phyloP scores from a whole-genome alignment of 2,797 vertebrate genomes.

The Pseudochirops cupreus region DNA sequence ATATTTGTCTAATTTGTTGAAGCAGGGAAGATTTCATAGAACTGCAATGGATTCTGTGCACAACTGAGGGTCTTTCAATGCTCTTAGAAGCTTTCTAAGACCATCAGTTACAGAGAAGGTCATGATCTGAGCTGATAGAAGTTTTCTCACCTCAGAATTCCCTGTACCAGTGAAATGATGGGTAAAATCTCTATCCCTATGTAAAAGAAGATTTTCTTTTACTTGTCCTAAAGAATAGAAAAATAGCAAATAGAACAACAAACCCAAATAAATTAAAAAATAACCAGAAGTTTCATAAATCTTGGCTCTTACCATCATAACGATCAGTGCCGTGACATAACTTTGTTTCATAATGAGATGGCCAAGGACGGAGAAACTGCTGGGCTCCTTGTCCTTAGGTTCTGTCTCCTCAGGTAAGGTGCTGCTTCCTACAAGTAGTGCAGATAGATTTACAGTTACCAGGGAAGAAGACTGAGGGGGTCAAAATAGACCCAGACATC shows the following conservation, averaged over 20 bases:
- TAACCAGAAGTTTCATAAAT: neutral
- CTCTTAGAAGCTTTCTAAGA: neutral
- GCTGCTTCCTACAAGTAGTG: conserved; percentile 14
- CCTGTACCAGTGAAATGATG: neutral
- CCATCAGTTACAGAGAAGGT: neutral
- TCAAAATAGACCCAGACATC: neutral
- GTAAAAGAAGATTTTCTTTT: neutral
- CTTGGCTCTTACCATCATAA: conserved; percentile 87
- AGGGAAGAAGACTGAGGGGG: neutral
- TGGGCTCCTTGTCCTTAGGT: conserved; percentile 55
- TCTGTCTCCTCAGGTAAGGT: neutral
- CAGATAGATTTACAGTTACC: neutral
- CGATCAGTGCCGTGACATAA: conserved; percentile 88
- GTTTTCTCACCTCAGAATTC: neutral
- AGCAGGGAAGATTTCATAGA: neutral
- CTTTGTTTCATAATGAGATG: conserved; percentile 89
- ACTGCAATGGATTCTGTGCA: neutral
- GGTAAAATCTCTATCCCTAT: neutral
- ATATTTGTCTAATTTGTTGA: neutral
- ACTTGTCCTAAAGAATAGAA: neutral
- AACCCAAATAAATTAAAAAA: neutral
- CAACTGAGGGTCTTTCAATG: neutral
- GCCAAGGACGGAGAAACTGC: conserved; percentile 84
- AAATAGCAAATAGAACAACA: neutral
- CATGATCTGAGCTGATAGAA: neutral